Conservation (phyloP, 2,797 vertebrate species). For the Margarornis squamiger region DNA sequence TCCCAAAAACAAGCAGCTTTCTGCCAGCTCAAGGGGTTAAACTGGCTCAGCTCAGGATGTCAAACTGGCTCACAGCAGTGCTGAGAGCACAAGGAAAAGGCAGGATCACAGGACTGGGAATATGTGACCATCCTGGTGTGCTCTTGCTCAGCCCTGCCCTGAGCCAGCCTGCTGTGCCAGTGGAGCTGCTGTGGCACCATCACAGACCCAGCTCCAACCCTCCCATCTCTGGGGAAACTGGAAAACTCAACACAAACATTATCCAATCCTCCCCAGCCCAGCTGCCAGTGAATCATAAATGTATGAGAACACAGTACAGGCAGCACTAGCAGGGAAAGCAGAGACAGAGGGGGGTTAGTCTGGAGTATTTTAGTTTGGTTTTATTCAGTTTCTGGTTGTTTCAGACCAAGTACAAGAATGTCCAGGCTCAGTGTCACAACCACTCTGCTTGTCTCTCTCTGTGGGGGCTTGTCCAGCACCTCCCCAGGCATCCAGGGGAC, state of each 20-base stretch:
- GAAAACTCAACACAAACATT: neutral
- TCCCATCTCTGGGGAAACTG: no score
- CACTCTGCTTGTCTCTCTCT: neutral
- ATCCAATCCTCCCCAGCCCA: neutral
- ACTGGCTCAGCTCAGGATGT: neutral
- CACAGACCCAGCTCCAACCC: neutral
- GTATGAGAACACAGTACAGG: neutral
- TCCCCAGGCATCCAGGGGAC: no score
- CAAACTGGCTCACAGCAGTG: neutral
- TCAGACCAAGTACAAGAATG: neutral
- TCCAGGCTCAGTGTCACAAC: neutral
- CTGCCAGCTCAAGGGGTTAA: neutral
- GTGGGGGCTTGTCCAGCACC: neutral
- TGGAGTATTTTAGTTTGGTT: accelerated
- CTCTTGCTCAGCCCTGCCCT: accelerated
- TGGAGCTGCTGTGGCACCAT: neutral
- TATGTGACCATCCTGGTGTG: accelerated
- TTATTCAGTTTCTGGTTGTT: neutral
- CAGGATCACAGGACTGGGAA: neutral
- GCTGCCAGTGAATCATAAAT: neutral
- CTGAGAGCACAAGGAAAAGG: no score
- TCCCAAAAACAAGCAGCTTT: neutral
- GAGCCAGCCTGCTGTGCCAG: neutral
- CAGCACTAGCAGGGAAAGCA: neutral
- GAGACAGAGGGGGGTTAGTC: accelerated